Conservation (phyloP, 2,797 vertebrate species). For the Typhlichthys eigenmanni region DNA sequence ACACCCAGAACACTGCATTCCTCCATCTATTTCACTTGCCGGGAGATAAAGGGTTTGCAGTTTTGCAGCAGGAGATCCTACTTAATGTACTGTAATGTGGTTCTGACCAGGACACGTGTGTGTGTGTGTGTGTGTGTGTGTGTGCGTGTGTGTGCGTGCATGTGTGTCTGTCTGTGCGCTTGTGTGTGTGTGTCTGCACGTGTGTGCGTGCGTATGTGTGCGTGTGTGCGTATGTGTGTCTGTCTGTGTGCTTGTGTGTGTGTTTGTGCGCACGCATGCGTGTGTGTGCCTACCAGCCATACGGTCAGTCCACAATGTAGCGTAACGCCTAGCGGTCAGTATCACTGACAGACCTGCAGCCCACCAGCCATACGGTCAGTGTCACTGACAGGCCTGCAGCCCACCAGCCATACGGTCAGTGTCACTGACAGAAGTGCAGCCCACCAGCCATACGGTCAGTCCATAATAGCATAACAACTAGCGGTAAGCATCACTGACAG, state of each 20-base stretch:
- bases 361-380: constrained; percentile 36
- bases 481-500: constrained; percentile 46
- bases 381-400: constrained; percentile 15
- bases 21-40: background rate
- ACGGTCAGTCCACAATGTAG: too few species aligned
- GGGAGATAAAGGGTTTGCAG: constrained; percentile 15
- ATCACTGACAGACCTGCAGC: constrained; percentile 45
- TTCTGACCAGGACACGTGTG: constrained; percentile 7
- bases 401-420: too few species aligned
- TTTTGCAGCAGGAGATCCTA: constrained; percentile 45
- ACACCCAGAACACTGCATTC: constrained; percentile 26
- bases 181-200: too few species aligned
- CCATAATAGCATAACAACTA: too few species aligned
- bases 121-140: background rate
- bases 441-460: too few species aligned
- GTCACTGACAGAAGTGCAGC: constrained; percentile 12
- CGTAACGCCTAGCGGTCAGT: constrained; percentile 6
- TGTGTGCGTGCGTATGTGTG: too few species aligned
- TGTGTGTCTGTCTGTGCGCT: too few species aligned
- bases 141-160: too few species aligned
- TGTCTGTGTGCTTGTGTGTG: too few species aligned
- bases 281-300: too few species aligned
- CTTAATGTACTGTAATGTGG: background rate
- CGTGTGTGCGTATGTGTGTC: background rate
- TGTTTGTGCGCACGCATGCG: too few species aligned